Evolutionary conservation across 2,888 invertebrate genomes (phyloP), one percentile per base, ranked within the genome.

Genomic region (Cephonodes hylas): DNA sequence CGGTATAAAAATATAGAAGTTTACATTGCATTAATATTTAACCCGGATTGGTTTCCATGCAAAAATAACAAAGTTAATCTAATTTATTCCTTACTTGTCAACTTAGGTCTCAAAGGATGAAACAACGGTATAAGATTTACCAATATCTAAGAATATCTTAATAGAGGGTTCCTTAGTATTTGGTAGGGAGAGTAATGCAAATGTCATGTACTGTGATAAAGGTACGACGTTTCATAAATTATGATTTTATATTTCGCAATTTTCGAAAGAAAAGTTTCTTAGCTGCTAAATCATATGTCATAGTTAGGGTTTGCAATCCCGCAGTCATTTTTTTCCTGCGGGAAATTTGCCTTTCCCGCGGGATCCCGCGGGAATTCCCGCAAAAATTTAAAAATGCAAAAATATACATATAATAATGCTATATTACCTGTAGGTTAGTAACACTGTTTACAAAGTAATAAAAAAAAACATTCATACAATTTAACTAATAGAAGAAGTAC

Each of bases 171-270:
- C n/a, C 38, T 38, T 38, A 38, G 22, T 10, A n/a, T 25, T 46
- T 23, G 13, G 23, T 23, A 6, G 25, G 46, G 13, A 46, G 22
- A 45, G 61, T 60, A 42, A 53, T 63, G 60, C 42, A 44, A 63
- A 58, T 60, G 44, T 34, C 31, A 56, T 59, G 48, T 60, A 15
- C 48, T 13, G 23, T 42, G 38, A 58, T 42, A 58, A 58, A 38
- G 48, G 46, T 59, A 46, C 22, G 59, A 46, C 46, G 45, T 34
- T 34, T 48, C 46, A 59, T n/a, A 46, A 23, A 46, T 46, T 5
- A 20, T 22, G 1, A 13, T 22, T 22, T 23, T 22, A n/a, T 38
- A 10, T 4, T 38, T 38, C 38, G 13, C 38, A 38, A 38, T n/a
- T 38, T 38, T 38, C 13, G n/a, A 38, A 38, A n/a, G 13, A 38